These are phyloP conservation scores for Alviniconcha marisindica DNA, from an alignment of 1,140 invertebrate genomes.

Conservation along the genomic window DNA sequence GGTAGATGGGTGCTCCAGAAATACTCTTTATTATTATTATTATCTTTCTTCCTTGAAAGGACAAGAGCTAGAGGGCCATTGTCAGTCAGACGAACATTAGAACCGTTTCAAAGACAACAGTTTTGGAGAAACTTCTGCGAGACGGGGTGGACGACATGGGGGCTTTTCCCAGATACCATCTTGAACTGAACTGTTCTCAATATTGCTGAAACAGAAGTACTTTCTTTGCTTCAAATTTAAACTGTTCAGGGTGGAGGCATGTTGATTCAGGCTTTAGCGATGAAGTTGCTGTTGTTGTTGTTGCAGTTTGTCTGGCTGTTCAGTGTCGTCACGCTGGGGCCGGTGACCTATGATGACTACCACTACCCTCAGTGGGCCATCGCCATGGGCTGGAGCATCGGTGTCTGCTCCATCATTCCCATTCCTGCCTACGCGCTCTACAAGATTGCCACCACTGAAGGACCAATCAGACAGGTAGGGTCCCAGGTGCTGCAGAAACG, in stretches of 20 bases:
- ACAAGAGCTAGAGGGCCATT: too few relatives aligned
- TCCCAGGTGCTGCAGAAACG: not conserved
- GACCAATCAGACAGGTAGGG: slow-evolving; percentile 60
- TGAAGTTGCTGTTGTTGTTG: not conserved
- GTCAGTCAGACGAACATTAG: too few relatives aligned
- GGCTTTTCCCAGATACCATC: too few relatives aligned
- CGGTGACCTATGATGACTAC: slow-evolving; percentile 65
- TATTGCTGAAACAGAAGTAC: not conserved
- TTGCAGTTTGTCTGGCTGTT: slow-evolving; percentile 69
- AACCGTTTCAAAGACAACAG: too few relatives aligned
- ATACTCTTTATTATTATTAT: too few relatives aligned
- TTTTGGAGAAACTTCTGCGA: too few relatives aligned
- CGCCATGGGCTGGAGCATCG: slow-evolving; percentile 67
- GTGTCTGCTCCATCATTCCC: slow-evolving; percentile 62
- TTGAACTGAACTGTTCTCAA: not conserved
- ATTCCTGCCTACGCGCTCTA: slow-evolving; percentile 63
- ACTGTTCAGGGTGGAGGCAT: too few relatives aligned
- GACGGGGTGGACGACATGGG: too few relatives aligned
- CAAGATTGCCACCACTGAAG: slow-evolving; percentile 53
- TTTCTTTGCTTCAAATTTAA: too few relatives aligned
- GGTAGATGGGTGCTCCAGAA: too few relatives aligned
- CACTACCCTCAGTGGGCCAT: slow-evolving; percentile 69
- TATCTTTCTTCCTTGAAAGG: too few relatives aligned
- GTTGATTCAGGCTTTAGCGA: too few relatives aligned
- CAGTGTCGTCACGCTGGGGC: slow-evolving; percentile 62